A percentile compares a stretch with the other conserved stretches of the same genome.
These are phyloP conservation scores for Onychostruthus taczanowskii DNA, from an alignment of 2,113 vertebrate genomes.

Conservation along the genomic window DNA sequence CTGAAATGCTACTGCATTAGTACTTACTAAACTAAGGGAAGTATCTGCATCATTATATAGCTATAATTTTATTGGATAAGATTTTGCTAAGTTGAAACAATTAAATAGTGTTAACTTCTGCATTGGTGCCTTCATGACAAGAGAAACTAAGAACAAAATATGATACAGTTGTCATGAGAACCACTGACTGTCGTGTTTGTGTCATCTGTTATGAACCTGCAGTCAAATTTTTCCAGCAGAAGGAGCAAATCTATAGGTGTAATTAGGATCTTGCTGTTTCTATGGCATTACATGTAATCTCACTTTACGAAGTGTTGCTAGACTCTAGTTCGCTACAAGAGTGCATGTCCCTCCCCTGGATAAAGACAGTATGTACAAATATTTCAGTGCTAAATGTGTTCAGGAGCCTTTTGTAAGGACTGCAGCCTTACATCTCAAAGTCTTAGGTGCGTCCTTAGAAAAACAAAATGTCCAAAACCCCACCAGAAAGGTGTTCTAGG, in stretches of 20 bases:
- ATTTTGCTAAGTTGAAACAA: neutral
- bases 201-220: neutral
- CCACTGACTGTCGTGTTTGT: neutral
- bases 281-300: neutral
- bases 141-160: neutral
- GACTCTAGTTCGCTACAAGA: neutral
- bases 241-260: neutral
- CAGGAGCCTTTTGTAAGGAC: neutral
- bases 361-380: neutral
- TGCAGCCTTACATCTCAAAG: neutral
- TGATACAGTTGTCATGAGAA: neutral
- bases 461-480: neutral
- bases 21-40: neutral
- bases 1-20: neutral
- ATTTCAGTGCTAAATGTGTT: neutral
- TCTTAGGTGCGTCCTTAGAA: neutral
- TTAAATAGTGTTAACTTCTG: neutral
- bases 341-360: neutral
- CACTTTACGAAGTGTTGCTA: neutral
- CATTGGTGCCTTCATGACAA: neutral
- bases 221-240: neutral
- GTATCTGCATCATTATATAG: neutral
- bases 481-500: fast-evolving
- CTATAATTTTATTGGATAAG: neutral
- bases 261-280: neutral